Evolutionary conservation across 2,888 invertebrate genomes (phyloP), one percentile per base, ranked within the genome.

Genomic region (Leucozona laternaria): DNA sequence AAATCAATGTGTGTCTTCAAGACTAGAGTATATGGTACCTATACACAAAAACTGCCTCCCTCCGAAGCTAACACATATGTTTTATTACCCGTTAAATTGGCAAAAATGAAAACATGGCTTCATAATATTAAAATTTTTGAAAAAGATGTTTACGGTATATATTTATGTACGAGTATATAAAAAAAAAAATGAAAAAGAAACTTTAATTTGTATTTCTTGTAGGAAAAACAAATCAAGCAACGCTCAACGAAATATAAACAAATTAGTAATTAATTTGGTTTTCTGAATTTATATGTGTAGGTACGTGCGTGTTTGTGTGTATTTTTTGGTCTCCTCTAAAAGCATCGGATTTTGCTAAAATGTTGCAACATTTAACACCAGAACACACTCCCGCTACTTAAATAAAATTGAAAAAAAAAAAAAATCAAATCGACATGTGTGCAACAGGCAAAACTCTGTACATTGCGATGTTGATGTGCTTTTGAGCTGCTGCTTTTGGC

Each of bases 201-300:
- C 11, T 66, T 80, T 77, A 62, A 58, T 62, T 37, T 60, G 15
- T 48, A 17, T 73, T 78, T 76, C 31, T 55, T 68, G 55, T 53
- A 70, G 55, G 53, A 71, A 75, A 86, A 82, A 70, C 62, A 77
- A 73, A 71, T 57, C 68, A 43, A 50, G 53, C 82, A 77, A 77
- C 45, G 80, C 45, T 62, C 71, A 81, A 28, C 57, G 71, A 53
- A 79, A 37, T 66, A 78, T 82, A 86, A 82, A 86, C 86, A 86
- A 86, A 86, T 86, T 86, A 86, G 75, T 82, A 86, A 86, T 86
- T 82, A 82, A 86, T 82, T 75, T 55, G 34, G 37, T 34, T 48
- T 70, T 66, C 6, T 48, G 4, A 20, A 28, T 25, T 22, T 13
- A 22, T 71, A 71, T 48, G 45, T 58, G 68, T 37, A n/a, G n/a